Evolutionary conservation across 2,113 vertebrate species (phyloP).

Genomic region (western clawed frog (Xenopus tropicalis)): DNA sequence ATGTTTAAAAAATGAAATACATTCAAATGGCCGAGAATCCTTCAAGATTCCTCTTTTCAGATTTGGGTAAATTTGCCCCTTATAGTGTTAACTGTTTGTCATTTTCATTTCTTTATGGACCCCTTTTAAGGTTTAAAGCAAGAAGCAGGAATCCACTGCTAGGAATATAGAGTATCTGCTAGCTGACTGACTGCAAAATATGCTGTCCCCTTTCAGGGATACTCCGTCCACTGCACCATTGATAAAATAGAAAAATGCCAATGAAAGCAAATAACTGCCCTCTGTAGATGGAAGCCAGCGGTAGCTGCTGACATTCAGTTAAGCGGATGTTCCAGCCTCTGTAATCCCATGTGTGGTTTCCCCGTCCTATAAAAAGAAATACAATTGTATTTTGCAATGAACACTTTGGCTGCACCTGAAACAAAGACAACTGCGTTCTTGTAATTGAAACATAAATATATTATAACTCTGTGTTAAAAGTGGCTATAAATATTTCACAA

Average conservation of each 20-base stretch:
- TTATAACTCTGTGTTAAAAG: conserved; percentile 39
- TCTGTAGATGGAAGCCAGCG: neutral
- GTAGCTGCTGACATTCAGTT: neutral
- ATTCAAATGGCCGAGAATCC: too few species aligned
- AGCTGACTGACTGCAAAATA: too few species aligned
- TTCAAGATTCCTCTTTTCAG: too few species aligned
- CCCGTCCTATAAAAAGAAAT: neutral
- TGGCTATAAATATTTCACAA: conserved; percentile 38
- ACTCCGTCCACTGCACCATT: too few species aligned
- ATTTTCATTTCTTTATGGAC: too few species aligned
- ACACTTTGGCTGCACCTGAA: conserved; percentile 37
- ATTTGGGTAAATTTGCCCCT: too few species aligned
- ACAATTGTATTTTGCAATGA: conserved; percentile 11
- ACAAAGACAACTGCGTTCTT: conserved; percentile 33
- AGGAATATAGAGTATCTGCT: too few species aligned
- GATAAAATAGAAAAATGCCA: neutral
- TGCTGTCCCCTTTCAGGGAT: too few species aligned
- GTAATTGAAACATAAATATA: conserved; percentile 43
- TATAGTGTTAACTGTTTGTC: too few species aligned
- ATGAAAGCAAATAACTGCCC: neutral
- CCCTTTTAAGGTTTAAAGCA: too few species aligned
- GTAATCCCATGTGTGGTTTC: neutral
- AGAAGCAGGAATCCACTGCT: too few species aligned
- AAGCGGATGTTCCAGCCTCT: neutral
- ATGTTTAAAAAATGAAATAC: too few species aligned